Base-by-base conservation (phyloP, 2,797 vertebrate species). In the Avahi laniger region DNA sequence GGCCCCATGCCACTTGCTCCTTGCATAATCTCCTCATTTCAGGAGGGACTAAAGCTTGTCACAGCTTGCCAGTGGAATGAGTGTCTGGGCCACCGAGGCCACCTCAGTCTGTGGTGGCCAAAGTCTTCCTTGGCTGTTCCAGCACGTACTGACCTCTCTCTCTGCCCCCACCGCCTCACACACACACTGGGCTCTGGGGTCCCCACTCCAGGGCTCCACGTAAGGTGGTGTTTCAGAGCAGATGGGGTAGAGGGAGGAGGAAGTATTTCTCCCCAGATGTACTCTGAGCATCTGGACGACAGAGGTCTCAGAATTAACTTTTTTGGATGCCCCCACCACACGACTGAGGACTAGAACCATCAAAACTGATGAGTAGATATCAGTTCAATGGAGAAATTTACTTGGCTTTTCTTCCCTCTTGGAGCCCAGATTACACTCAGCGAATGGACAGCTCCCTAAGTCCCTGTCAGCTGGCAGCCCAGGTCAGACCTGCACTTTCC, bases 371-470 rank as follows among this genome's bases (percentile, higher is more conserved):
- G 59, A 46, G 17, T 4, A 76, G 33, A 22, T 15, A 20, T 3
- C 24, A 54, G 22, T n/a, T 1, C 38, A 65, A 38, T 38, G 26
- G 28, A 81, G 43, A 86, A 33, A 48, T 5, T 41, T 59, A 35
- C 13, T 46, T 91, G 75, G 3, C 4, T 75, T 95, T 41, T 86
- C 69, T 57, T 70, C 30, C 24, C 4, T 89, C 38, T n/a, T 82
- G 35, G 57, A 93, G 61, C 18, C 9, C 43, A 28, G 11, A 46
- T 11, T 38, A 96, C 12, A 72, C 26, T 78, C 72, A 67, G 0
- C 35, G 12, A 30, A 65, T 52, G 6, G 28, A 20, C 30, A 50
- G 2, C 8, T 67, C 59, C 85, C 35, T 35, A 61, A 57, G 48
- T 57, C 43, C 24, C 50, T 57, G 2, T 35, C 22, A 33, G 26